Percentiles rank a stretch among this genome's conserved stretches.
Evolutionary conservation across 2,888 invertebrate species (phyloP).

Genomic region (Podabrus alpinus): DNA sequence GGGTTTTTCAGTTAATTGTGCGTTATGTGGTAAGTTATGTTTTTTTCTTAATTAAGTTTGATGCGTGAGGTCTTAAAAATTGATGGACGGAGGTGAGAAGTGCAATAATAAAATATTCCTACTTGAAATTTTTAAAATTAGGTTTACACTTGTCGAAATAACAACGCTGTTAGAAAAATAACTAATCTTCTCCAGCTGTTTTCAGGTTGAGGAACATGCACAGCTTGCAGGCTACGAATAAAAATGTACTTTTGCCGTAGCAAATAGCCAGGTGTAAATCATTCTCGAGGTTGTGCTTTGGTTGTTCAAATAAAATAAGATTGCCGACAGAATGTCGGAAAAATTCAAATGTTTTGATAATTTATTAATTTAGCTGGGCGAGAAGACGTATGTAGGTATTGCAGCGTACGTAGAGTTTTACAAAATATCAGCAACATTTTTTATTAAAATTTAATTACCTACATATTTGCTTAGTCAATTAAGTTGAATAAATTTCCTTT

Average conservation of each 20-base stretch:
- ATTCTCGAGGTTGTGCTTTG: not conserved
- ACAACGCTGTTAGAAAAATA: not conserved
- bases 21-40: not conserved
- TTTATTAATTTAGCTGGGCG: not conserved
- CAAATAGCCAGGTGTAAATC: not conserved
- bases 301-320: not conserved
- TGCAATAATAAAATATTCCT: not conserved
- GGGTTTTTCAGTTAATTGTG: not conserved
- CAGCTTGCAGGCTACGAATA: not conserved
- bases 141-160: not conserved
- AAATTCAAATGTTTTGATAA: not conserved
- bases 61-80: not conserved
- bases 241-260: not conserved
- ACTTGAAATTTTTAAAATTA: not conserved
- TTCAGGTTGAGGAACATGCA: not conserved
- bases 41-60: not conserved
- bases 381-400: not conserved
- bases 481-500: too few relatives aligned
- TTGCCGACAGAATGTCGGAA: not conserved
- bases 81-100: not conserved
- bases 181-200: not conserved
- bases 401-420: too few relatives aligned
- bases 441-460: too few relatives aligned
- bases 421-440: too few relatives aligned
- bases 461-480: too few relatives aligned